A percentile compares a stretch with the other conserved stretches of the same genome.
Evolutionary conservation across 2,113 vertebrate genomes (phyloP).

Genomic region (Chloropsis cyanopogon): DNA sequence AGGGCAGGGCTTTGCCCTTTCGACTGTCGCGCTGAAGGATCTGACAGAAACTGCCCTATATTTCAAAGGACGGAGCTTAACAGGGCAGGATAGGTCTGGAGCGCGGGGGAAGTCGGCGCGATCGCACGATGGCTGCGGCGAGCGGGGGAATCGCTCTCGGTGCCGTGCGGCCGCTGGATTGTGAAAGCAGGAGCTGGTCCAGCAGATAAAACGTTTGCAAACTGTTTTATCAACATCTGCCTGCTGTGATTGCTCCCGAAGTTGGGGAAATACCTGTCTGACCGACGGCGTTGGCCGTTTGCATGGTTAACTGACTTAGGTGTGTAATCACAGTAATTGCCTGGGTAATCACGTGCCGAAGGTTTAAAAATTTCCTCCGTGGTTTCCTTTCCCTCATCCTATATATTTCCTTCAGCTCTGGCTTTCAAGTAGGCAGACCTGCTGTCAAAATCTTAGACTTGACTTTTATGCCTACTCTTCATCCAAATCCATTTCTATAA

Average conservation of each 20-base stretch:
- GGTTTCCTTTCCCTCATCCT: background rate
- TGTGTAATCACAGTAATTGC: background rate
- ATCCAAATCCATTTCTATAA: background rate
- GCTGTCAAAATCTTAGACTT: background rate
- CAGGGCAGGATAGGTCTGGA: constrained; percentile 1
- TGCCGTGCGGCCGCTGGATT: background rate
- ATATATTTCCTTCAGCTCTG: background rate
- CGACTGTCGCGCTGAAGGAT: background rate
- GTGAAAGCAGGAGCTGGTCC: background rate
- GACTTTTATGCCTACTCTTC: background rate
- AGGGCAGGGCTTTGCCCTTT: background rate
- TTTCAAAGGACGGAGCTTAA: constrained; percentile 17
- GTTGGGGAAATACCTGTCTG: background rate
- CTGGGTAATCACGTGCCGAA: background rate
- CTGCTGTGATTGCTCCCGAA: background rate
- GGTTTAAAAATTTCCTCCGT: background rate
- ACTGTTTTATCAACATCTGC: background rate
- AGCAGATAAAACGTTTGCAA: background rate
- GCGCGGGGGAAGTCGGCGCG: background rate
- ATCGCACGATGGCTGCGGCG: background rate
- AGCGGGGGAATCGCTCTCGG: background rate
- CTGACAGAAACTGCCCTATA: constrained; percentile 3
- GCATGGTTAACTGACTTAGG: background rate
- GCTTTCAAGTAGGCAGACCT: background rate
- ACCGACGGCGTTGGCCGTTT: background rate